phyloP scores from a whole-genome alignment of 2,113 vertebrate genomes.

The Cyprinodon variegatus region DNA sequence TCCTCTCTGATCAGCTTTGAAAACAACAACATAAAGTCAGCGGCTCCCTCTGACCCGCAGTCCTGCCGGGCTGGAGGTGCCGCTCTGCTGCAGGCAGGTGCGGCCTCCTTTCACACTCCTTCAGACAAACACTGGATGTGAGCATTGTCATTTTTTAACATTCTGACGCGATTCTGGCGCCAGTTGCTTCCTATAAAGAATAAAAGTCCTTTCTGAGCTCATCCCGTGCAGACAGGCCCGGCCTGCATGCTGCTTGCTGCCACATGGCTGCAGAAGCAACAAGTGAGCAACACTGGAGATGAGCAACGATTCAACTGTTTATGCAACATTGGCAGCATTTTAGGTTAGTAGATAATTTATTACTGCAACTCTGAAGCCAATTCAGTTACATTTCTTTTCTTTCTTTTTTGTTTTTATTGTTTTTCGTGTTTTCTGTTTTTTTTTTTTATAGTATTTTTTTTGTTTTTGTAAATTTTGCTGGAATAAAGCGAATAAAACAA shows the following conservation, averaged over 20 bases:
- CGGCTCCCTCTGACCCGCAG: not conserved
- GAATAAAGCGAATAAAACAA: not conserved
- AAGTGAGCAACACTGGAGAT: constrained; percentile 54
- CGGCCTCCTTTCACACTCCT: not conserved
- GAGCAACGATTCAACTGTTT: constrained; percentile 17
- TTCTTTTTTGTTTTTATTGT: too few species aligned
- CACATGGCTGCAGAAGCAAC: constrained; percentile 50
- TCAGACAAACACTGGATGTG: not conserved
- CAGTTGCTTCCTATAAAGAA: not conserved
- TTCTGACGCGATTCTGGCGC: not conserved
- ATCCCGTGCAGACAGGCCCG: not conserved
- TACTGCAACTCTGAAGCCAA: not conserved
- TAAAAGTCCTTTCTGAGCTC: not conserved
- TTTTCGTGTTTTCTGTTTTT: too few species aligned
- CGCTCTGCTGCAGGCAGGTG: constrained; percentile 45
- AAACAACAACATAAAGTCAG: not conserved
- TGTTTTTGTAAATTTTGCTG: not conserved
- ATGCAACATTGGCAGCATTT: not conserved
- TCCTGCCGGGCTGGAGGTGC: constrained; percentile 20
- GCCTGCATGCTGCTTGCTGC: constrained; percentile 20
- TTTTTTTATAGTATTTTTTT: not conserved
- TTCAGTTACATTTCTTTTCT: too few species aligned
- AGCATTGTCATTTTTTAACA: not conserved
- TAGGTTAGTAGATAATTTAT: not conserved
- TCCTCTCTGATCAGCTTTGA: constrained; percentile 15